Conservation (phyloP, 1,140 invertebrate genomes). For the Zaprionus camerounensis region DNA sequence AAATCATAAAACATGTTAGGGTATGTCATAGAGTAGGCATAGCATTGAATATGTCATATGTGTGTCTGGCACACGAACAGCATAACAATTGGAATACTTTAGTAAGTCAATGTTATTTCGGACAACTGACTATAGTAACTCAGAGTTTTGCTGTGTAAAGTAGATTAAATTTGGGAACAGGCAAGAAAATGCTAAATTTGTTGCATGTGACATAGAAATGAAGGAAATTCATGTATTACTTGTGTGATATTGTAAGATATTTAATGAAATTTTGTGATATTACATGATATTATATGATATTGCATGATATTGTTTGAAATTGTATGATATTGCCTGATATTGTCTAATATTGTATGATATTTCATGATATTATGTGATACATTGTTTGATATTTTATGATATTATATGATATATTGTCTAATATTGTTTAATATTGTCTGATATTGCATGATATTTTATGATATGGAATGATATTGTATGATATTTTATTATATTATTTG, state of each 20-base stretch:
- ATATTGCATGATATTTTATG: background rate
- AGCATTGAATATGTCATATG: background rate
- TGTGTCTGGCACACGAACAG: background rate
- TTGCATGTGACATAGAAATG: background rate
- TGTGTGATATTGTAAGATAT: too few relatives aligned
- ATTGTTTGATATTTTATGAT: too few relatives aligned
- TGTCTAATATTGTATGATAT: too few relatives aligned
- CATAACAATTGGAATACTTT: background rate
- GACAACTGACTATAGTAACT: background rate
- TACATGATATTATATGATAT: background rate
- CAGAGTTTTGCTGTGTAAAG: background rate
- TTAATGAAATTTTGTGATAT: too few relatives aligned
- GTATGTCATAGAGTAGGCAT: background rate
- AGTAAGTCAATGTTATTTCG: background rate
- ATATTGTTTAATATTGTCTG: background rate
- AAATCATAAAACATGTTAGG: constrained; percentile 11
- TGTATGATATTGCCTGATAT: too few relatives aligned
- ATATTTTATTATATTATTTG: background rate
- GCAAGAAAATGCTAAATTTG: background rate
- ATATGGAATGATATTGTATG: background rate
- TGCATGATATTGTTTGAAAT: too few relatives aligned
- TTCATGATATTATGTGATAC: too few relatives aligned
- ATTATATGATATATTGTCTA: too few relatives aligned
- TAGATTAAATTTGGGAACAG: background rate
- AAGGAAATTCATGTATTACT: background rate